Conservation (phyloP, 2,113 vertebrate species). For the Suricata suricatta region DNA sequence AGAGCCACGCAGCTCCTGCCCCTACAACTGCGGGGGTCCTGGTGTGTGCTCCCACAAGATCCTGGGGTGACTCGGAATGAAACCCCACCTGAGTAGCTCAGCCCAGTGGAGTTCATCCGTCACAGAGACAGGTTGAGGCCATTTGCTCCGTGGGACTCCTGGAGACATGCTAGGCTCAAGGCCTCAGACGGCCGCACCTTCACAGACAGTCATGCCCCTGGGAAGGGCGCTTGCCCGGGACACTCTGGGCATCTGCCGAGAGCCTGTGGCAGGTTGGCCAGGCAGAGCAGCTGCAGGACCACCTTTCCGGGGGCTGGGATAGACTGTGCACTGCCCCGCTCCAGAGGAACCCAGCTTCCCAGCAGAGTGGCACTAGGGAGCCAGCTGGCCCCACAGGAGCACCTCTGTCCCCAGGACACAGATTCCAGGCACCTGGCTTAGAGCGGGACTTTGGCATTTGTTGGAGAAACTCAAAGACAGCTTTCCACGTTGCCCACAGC, state of each 20-base stretch:
- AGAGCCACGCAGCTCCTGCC: not conserved
- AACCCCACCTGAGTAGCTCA: not conserved
- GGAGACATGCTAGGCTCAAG: not conserved
- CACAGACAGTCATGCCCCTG: not conserved
- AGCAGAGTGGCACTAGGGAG: not conserved
- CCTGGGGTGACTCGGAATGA: not conserved
- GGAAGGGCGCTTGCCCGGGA: not conserved
- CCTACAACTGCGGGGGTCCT: not conserved
- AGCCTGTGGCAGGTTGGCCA: not conserved
- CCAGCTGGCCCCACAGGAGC: constrained; percentile 11
- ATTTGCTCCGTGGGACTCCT: not conserved
- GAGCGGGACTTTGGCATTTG: not conserved
- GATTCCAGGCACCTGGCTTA: not conserved
- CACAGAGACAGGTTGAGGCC: not conserved
- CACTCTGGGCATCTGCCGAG: no score
- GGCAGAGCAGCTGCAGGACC: not conserved
- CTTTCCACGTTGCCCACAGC: not conserved
- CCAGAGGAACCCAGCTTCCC: not conserved
- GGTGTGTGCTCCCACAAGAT: not conserved
- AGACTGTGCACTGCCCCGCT: not conserved
- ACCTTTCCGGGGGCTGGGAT: not conserved
- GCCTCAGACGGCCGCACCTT: not conserved
- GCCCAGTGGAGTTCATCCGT: not conserved
- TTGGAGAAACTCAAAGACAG: constrained; percentile 2
- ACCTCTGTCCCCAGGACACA: constrained; percentile 1